A percentile compares a stretch with the other conserved stretches of the same genome.
Evolutionary conservation across 92 coral and sea anemone genomes (phyloP).

Genomic region (Scolanthus callimorphus): DNA sequence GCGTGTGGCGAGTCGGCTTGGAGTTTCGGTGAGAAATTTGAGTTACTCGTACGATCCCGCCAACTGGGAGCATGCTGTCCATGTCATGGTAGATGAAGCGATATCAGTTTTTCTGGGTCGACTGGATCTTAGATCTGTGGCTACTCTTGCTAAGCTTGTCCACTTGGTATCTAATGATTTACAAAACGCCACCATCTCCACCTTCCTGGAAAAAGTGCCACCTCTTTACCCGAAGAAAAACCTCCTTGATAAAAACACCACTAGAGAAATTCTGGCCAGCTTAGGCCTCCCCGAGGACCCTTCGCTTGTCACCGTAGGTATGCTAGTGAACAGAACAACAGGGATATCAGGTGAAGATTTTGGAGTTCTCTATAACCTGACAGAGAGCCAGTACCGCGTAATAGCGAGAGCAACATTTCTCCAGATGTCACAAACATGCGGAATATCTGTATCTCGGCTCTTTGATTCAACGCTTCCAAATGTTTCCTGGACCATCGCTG

Average conservation of each 20-base stretch:
- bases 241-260: slow-evolving; percentile 29
- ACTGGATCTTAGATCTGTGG: slow-evolving; percentile 37
- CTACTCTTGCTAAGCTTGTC: slow-evolving; percentile 44
- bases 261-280: slow-evolving; percentile 5
- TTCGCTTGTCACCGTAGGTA: background rate
- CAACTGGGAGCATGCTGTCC: slow-evolving; percentile 54
- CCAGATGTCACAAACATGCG: slow-evolving; percentile 49
- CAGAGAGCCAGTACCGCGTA: slow-evolving; percentile 35
- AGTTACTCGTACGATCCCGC: slow-evolving; percentile 54
- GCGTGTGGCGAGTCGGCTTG: slow-evolving; percentile 43
- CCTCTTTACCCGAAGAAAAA: slow-evolving; percentile 24
- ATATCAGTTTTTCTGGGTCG: slow-evolving; percentile 15
- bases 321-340: slow-evolving; percentile 2
- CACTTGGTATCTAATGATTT: slow-evolving; percentile 16
- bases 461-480: slow-evolving; percentile 32
- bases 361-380: slow-evolving; percentile 54
- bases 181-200: slow-evolving; percentile 33
- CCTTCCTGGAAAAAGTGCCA: slow-evolving; percentile 30
- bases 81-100: slow-evolving; percentile 59
- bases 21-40: slow-evolving; percentile 27
- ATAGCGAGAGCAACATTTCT: slow-evolving; percentile 28
- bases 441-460: slow-evolving; percentile 6
- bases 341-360: slow-evolving; percentile 25
- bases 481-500: slow-evolving; percentile 34
- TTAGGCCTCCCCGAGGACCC: slow-evolving; percentile 18